A percentile compares a stretch with the other conserved stretches of the same genome.
phyloP scores from a whole-genome alignment of 2,113 vertebrate species.

The Columba janthina region DNA sequence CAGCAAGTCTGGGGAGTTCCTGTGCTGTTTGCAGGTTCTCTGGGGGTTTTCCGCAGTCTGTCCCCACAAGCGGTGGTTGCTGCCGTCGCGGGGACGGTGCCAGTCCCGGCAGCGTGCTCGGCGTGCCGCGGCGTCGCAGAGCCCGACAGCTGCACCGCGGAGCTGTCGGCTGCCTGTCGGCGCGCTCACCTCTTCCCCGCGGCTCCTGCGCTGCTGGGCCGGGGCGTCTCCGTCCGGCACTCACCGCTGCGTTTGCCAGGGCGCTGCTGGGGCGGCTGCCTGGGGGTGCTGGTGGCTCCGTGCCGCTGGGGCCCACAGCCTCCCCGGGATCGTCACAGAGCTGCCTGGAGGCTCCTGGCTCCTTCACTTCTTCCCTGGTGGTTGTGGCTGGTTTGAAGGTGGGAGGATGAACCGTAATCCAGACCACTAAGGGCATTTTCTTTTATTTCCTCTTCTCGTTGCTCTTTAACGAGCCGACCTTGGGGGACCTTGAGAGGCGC shows the following conservation, averaged over 20 bases:
- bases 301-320: fast-evolving
- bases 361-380: not conserved
- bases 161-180: fast-evolving
- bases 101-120: not conserved
- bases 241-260: fast-evolving
- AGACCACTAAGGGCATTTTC: not conserved
- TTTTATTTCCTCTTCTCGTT: not conserved
- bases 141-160: not conserved
- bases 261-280: not conserved
- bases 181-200: not conserved
- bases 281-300: not conserved
- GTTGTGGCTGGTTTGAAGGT: not conserved
- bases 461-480: constrained; percentile 35
- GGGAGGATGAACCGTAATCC: not conserved
- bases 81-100: fast-evolving
- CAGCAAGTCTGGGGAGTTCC: not conserved
- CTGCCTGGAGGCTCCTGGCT: not conserved
- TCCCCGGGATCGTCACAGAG: not conserved
- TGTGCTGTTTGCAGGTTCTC: not conserved
- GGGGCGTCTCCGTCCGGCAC: fast-evolving
- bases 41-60: not conserved
- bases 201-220: not conserved
- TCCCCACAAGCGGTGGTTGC: fast-evolving
- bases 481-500: constrained; percentile 15
- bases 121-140: not conserved